A percentile compares a stretch with the other conserved stretches of the same genome.
These are phyloP conservation scores for Kuschelorhynchus macadamiae DNA, from an alignment of 2,888 invertebrate species.

Conservation along the genomic window DNA sequence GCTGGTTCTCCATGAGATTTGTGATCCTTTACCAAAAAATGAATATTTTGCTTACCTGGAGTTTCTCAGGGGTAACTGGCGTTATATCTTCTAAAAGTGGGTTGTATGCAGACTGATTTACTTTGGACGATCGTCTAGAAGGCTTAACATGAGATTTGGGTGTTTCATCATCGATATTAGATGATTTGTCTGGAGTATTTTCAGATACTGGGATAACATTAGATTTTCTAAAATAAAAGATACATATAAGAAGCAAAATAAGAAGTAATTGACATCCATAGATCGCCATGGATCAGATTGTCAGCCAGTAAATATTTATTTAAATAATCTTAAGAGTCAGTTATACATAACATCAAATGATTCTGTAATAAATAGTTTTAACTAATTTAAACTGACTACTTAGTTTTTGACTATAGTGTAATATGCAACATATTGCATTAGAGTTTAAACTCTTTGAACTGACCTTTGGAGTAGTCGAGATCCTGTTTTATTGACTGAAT, in stretches of 20 bases:
- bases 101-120: constrained; percentile 44
- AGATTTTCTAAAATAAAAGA: constrained; percentile 14
- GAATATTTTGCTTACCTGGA: constrained; percentile 26
- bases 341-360: background rate
- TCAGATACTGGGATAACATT: constrained; percentile 1
- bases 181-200: constrained; percentile 26
- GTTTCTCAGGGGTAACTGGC: constrained; percentile 50
- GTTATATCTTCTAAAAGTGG: constrained; percentile 56
- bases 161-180: constrained; percentile 46
- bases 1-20: too few species aligned
- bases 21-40: too few species aligned
- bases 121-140: constrained; percentile 18
- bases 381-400: too few species aligned
- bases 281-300: too few species aligned
- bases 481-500: background rate
- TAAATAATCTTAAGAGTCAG: too few species aligned
- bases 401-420: too few species aligned
- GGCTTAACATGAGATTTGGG: constrained; percentile 53
- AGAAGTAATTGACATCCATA: too few species aligned
- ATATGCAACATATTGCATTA: too few species aligned
- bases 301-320: too few species aligned
- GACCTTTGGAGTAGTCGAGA: constrained; percentile 23
- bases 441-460: background rate
- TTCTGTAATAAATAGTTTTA: too few species aligned
- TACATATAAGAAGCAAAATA: too few species aligned